Evolutionary conservation across 1,140 invertebrate species (phyloP).

Genomic region (Oryctes rhinoceros): DNA sequence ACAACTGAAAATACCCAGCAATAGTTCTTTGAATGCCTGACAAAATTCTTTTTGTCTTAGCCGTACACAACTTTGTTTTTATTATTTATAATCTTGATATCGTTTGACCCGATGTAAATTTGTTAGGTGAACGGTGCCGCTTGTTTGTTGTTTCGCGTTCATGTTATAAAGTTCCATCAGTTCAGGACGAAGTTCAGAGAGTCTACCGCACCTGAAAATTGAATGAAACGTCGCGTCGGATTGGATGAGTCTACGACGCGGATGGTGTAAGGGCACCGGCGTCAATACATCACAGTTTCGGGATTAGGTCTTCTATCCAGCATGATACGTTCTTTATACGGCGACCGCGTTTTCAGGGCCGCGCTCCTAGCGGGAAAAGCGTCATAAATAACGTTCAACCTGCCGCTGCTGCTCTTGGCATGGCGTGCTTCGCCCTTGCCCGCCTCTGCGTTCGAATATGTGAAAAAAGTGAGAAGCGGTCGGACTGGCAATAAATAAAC

Average conservation of each 20-base stretch:
- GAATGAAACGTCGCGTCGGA: constrained; percentile 48
- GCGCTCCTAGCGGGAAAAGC: constrained; percentile 56
- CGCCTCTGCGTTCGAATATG: constrained; percentile 58
- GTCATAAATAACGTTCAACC: constrained; percentile 60
- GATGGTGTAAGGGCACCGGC: constrained; percentile 45
- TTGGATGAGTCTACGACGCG: constrained; percentile 45
- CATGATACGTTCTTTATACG: constrained; percentile 58
- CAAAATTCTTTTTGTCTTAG: not conserved
- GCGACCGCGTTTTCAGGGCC: constrained; percentile 50
- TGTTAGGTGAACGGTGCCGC: not conserved
- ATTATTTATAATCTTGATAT: not conserved
- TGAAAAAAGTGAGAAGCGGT: constrained; percentile 55
- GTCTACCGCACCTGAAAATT: constrained; percentile 48
- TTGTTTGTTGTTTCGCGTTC: not conserved
- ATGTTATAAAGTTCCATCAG: constrained; percentile 32
- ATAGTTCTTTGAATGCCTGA: too few relatives aligned
- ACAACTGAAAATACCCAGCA: too few relatives aligned
- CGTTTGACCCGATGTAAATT: not conserved
- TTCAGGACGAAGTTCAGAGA: constrained; percentile 38
- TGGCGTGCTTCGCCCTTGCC: constrained; percentile 50
- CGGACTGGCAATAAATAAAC: constrained; percentile 52
- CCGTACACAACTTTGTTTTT: not conserved
- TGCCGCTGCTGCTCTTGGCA: constrained; percentile 47
- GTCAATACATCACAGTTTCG: constrained; percentile 57
- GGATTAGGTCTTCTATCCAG: constrained; percentile 55